Base-by-base conservation (phyloP, 2,888 invertebrate genomes). In the Caenorhabditis sulstoni region DNA sequence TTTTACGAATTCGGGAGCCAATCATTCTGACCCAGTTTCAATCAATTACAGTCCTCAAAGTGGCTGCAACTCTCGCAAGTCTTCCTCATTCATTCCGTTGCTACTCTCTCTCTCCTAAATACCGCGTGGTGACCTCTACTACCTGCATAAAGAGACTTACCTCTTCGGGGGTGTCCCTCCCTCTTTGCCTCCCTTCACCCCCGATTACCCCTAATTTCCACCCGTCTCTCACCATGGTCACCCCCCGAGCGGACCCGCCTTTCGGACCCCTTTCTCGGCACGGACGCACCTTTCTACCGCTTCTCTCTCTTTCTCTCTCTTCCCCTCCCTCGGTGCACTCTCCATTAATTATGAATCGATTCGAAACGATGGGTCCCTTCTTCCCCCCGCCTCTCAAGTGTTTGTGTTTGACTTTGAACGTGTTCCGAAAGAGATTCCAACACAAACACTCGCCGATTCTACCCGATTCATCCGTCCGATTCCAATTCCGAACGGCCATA, bases 171-270 rank as follows among this genome's bases (percentile, higher is more conserved):
- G n/a, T n/a, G n/a, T n/a, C n/a, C n/a, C 44, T 37, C 12, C 39
- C 52, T 37, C 50, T n/a, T 44, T 53, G n/a, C 22, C 45, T 16
- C 53, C 35, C 53, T 8, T 35, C 53, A 45, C 50, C 52, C 53
- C 59, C 68, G 68, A 68, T 68, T 68, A 68, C 68, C 68, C 59
- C 59, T 59, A 68, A 68, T 68, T 68, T 68, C 58, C 68, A 52
- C 44, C 41, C 50, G 47, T 58, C 47, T 57, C 64, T 58, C 50
- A 41, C 67, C 58, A 50, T 68, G 52, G 59, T 53, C 49, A 62
- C 61, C 49, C 45, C 22, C 11, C 49, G 67, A n/a, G 37, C 57
- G 29, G 41, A 11, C 41, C 18, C 29, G 35, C 47, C 39, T 49
- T 45, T 50, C 47, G 20, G 65, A 66, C 65, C 47, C 57, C 14